phyloP scores from a whole-genome alignment of 2,888 invertebrate species.

The Melanchra persicariae region DNA sequence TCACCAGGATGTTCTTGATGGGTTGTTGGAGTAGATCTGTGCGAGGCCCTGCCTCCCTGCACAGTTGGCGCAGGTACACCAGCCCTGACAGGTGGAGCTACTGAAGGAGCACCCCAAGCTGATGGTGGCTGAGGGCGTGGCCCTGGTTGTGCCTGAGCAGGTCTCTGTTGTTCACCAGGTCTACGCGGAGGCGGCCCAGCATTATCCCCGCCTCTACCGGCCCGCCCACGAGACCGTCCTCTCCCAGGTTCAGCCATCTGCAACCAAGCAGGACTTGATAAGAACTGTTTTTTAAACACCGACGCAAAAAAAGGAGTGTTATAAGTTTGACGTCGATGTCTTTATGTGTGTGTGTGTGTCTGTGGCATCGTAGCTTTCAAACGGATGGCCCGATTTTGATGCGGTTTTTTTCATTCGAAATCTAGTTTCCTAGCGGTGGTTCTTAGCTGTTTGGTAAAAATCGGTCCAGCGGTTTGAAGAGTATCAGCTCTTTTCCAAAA shows the following conservation, averaged over 20 bases:
- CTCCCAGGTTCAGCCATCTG: slow-evolving; percentile 83
- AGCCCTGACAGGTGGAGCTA: slow-evolving; percentile 80
- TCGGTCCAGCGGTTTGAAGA: no score
- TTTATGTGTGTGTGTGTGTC: no score
- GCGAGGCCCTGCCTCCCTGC: slow-evolving; percentile 80
- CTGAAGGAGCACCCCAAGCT: slow-evolving; percentile 83
- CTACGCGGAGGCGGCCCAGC: slow-evolving; percentile 75
- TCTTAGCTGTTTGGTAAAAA: no score
- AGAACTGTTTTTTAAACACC: no score
- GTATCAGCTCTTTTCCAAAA: no score
- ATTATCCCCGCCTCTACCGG: slow-evolving; percentile 77
- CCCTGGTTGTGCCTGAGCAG: slow-evolving; percentile 65
- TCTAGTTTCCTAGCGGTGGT: no score
- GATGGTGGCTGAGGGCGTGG: slow-evolving; percentile 84
- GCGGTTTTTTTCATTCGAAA: no score
- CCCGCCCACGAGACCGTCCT: slow-evolving; percentile 85
- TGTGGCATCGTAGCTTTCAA: no score
- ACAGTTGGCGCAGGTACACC: slow-evolving; percentile 77
- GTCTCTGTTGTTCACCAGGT: slow-evolving; percentile 70
- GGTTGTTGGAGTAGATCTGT: slow-evolving; percentile 77
- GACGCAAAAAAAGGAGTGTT: no score
- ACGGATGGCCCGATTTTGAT: no score
- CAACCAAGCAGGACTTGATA: slow-evolving; percentile 1
- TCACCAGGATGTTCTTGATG: slow-evolving; percentile 84
- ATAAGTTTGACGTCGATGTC: no score